A percentile compares a stretch with the other conserved stretches of the same genome.
These are phyloP conservation scores for Spea hammondii DNA, from an alignment of 2,797 vertebrate species.

Conservation along the genomic window DNA sequence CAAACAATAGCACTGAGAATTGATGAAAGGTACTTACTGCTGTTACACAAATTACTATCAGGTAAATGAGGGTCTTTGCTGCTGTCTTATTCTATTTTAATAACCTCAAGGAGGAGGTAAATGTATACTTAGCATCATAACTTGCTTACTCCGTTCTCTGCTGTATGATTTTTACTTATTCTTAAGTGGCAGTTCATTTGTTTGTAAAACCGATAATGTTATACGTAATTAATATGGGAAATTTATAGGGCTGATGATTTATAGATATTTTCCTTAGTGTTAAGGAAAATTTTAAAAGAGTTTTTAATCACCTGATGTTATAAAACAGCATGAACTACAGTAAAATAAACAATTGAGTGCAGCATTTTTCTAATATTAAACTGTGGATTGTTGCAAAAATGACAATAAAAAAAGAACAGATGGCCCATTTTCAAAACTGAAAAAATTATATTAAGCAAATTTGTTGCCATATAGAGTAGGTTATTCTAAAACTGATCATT, in stretches of 20 bases:
- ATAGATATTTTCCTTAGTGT: neutral
- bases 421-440: conserved; percentile 9
- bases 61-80: conserved; percentile 20
- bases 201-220: neutral
- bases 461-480: neutral
- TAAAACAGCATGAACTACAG: neutral
- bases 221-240: neutral
- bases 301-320: neutral
- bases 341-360: neutral
- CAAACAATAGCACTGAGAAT: conserved; percentile 46
- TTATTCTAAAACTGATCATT: no score
- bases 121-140: conserved; percentile 9
- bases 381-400: conserved; percentile 5
- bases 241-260: neutral
- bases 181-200: neutral
- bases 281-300: neutral
- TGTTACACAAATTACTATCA: conserved; percentile 29
- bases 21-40: conserved; percentile 32
- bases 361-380: neutral
- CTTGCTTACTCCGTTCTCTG: neutral
- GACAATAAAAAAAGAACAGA: conserved; percentile 22
- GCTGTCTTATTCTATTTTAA: conserved; percentile 30
- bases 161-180: neutral
- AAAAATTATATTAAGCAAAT: neutral
- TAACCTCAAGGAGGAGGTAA: conserved; percentile 8